Base-by-base conservation (phyloP, 2,797 vertebrate species). In the Argentina silus region DNA sequence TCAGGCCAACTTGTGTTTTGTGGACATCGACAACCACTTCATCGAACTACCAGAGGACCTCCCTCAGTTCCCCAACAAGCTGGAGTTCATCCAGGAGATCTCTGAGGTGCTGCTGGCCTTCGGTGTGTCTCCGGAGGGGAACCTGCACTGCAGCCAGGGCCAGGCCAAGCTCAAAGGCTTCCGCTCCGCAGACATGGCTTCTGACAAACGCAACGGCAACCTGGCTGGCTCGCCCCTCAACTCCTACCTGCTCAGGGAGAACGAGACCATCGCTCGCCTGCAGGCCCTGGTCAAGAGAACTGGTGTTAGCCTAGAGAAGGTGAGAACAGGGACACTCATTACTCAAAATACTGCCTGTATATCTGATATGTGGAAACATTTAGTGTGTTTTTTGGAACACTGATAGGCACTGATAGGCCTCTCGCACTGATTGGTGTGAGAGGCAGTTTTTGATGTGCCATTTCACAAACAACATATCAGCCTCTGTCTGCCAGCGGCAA, bases 1-100 rank as follows among this genome's bases (percentile, higher is more conserved):
- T 57, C 82, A 99, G 98, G 98, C 98, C 75, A 99, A 98, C 87
- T 90, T 99, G 82, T 99, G 98, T 92, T 99, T 99, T 83, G 97
- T 99, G 90, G 98, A 99, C 87, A 96, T 99, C 67, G 98, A 99
- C 92, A 98, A 99, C 94, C 97, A 99, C 84, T 98, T 97, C 77
- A 95, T 99, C 2, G 98, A 99, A 81, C 93, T 99, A 79, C 98
- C 98, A 0, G 98, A 99, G 90, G 98, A 99, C 82, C 85, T 99
- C 82, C 98, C 98, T 47, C 98, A 99, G 87, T 99, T 99, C 87
- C 98, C 98, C 80, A 99, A 99, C 92, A 98, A 99, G 83, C 93
- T 98, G n/a, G 97, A 99, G 87, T 98, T 99, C 85, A 93, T 99
- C 79, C 97, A 98, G 93, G 98, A 99, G 92, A 95, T 99, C 87